Evolutionary conservation across 1,140 invertebrate species (phyloP), one percentile per base, ranked within the genome.

Genomic region (Liolophura sinensis): DNA sequence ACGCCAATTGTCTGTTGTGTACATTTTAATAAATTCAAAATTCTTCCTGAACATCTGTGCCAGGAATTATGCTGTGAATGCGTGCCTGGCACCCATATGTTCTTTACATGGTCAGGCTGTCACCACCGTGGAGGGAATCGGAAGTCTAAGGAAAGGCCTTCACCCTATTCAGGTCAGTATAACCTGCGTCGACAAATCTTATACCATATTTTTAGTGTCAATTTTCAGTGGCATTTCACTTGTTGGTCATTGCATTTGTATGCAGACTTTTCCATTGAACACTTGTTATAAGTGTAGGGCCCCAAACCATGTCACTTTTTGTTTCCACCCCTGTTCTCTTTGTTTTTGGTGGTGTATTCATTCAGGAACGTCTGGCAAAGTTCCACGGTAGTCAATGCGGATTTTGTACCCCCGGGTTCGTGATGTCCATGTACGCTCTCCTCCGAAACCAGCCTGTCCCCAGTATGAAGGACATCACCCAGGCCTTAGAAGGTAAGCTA

Each of bases 381-480:
- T 54, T 56, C 12, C 72, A 78, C 55, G 78, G 78, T 15, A 64
- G 70, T 12, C 78, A 80, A 68, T 80, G 78, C 64, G 78, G 78
- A 40, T 80, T 74, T 64, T 80, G 78, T 63, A 80, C 78, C 25
- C 78, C 78, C 15, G 78, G 78, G 11, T 72, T 79, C 63, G 70
- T 80, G 15, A 80, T 80, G 78, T 76, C 73, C n/a, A 76, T 76
- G 67, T 78, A 77, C 67, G 74, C 79, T 40, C 70, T 85, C 15
- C 71, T 85, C 12, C 70, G 78, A 20, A 83, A 81, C 59, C 71
- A 80, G 51, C 78, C 81, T 1, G 62, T 68, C 27, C 82, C 82
- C n/a, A 64, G 70, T 6, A 24, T 63, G 47, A 20, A 64, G 22
- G 68, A 75, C 11, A 75, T 80, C 66, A 73, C 77, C 49, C 69